Evolutionary conservation across 2,797 vertebrate species (phyloP).

Genomic region (Scleropages formosus): DNA sequence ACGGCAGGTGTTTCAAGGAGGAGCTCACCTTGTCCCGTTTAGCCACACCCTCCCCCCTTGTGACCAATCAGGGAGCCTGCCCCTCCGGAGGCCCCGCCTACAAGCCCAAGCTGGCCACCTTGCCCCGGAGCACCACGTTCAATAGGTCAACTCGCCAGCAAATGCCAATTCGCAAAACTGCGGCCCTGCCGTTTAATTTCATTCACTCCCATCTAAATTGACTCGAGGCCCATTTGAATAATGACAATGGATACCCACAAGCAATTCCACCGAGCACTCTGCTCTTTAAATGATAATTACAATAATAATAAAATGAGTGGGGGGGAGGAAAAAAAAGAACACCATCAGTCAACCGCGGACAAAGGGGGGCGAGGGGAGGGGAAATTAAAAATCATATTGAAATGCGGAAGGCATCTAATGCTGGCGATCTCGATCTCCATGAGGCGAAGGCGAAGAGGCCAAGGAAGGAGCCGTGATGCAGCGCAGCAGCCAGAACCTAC

Average conservation of each 20-base stretch:
- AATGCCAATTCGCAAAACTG: not conserved
- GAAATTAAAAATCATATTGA: not conserved
- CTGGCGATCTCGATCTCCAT: not conserved
- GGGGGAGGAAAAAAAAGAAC: too few relatives aligned
- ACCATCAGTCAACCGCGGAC: not conserved
- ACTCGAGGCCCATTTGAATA: conserved; percentile 41
- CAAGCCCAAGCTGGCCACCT: not conserved
- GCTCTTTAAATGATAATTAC: conserved; percentile 35
- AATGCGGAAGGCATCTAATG: not conserved
- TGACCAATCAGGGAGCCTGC: not conserved
- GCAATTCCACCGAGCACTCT: conserved; percentile 24
- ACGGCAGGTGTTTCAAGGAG: conserved; percentile 39
- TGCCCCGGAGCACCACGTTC: too few relatives aligned
- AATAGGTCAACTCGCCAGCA: not conserved
- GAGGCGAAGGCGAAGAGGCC: not conserved
- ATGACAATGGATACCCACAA: conserved; percentile 24
- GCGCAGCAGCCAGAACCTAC: too few relatives aligned
- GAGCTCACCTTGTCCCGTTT: conserved; percentile 39
- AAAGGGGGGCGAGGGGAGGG: not conserved
- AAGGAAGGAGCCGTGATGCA: not conserved
- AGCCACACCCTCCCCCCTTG: not conserved
- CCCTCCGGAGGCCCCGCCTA: not conserved
- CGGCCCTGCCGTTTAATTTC: conserved; percentile 13
- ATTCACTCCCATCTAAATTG: conserved; percentile 7
- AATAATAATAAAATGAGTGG: conserved; percentile 24